Evolutionary conservation across 2,888 invertebrate genomes (phyloP), one percentile per base, ranked within the genome.

Genomic region (Taenaris catops): DNA sequence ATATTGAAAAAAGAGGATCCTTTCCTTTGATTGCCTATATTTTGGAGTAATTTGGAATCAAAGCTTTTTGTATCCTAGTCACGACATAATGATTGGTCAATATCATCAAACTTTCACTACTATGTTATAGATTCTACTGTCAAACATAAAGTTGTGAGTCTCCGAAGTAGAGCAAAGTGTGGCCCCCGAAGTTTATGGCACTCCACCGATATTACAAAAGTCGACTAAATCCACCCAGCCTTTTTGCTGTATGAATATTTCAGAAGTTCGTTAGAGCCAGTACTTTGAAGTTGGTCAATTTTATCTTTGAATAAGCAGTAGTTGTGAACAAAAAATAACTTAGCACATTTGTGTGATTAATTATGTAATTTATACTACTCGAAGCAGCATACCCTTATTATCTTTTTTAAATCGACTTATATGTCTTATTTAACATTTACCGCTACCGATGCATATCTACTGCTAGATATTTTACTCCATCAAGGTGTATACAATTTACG

Each of bases 201-300:
- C 28, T 28, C 20, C 20, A 8, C 19, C 28, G 28, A 28, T 28
- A 28, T 28, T 28, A 28, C 28, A 28, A 28, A 28, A 28, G 28
- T 28, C 20, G 28, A 20, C 28, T 28, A 28, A 28, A 28, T 28
- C 28, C 19, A 12, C 11, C 28, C 8, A 6, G 19, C 28, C 28
- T 28, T 28, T 28, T 28, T 28, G 28, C 28, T 12, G 28, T 28
- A 28, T 28, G 28, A 28, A 28, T 28, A 28, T 28, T 28, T 28
- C 28, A 20, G 8, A 28, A 28, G 28, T 28, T 28, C 28, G 12
- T 28, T 20, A 28, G 20, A 19, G 20, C 12, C 12, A 11, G 28
- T 28, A 20, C 28, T 28, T 28, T 20, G 19, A 28, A 28, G 20
- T 28, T 28, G 12, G 28, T 6, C 4, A 8, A 11, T 18, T 26